Base-by-base conservation (phyloP, 2,797 vertebrate species). In the Acipenser oxyrinchus region DNA sequence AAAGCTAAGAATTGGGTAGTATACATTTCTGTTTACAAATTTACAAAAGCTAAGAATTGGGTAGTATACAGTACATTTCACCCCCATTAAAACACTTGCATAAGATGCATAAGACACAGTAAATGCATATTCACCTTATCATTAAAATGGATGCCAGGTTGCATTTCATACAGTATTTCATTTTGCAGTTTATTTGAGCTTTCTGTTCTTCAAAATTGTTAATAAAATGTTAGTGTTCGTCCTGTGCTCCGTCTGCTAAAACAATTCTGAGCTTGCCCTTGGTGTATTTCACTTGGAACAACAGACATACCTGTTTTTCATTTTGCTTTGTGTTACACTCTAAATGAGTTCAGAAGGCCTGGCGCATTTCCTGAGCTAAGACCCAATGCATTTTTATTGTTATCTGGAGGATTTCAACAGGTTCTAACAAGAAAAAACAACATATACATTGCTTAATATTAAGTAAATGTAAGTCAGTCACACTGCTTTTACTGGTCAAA, bases 361-460 rank as follows among this genome's bases (percentile, higher is more conserved):
- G 79, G 79, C 80, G 37, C 78, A 76, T 81, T 79, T 81, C 78
- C 75, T 70, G 71, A 65, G 68, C 74, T 84, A 70, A 74, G 77
- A 82, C 80, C 84, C 86, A 83, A 84, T 82, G 81, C 82, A 87
- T 86, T 87, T 87, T 83, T 88, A 83, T 83, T 79, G 77, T 80
- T 82, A 87, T 88, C 86, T 82, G 78, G 83, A 89, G 82, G 83
- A 82, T 83, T 90, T 82, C 79, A 83, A 72, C 85, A 78, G 77
- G 60, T 88, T 82, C 82, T 82, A 86, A 85, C 87, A 83, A 82
- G 75, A 51, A 81, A 71, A 70, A 75, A 79, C 77, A 73, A 76
- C 83, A 79, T 77, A 73, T 61, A 69, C 76, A 75, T 78, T 74
- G 78, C 78, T 72, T 75, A 86, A 79, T 74, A 71, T 62, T 60